Evolutionary conservation across 2,888 invertebrate genomes (phyloP), one percentile per base, ranked within the genome.

Genomic region (Drosophila prolongata): DNA sequence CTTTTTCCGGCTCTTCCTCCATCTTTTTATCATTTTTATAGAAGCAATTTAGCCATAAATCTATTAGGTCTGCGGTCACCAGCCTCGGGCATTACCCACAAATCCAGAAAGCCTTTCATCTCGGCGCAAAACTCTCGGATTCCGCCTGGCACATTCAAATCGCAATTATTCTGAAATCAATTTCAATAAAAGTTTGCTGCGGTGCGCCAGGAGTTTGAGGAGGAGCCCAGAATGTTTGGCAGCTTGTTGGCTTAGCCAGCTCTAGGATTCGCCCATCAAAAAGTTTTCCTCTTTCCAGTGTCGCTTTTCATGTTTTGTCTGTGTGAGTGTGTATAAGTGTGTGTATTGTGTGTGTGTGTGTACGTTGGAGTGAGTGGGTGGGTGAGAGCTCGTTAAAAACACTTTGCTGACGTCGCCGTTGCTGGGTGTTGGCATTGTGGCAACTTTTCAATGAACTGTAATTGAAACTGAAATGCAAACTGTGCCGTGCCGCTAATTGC

Each of bases 131-230:
- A 55, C 55, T 58, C 38, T 55, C 40, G 58, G 57, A 56, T 44
- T 37, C 14, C 30, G 68, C 50, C 9, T 40, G 46, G 62, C 67
- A 65, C 75, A 79, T 85, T 80, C 70, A 85, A 89, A 89, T 82
- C 75, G 80, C 89, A 83, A 89, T 86, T 89, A 89, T 88, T 80
- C 80, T 61, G 77, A 83, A 88, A 89, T 86, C 86, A 89, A 86
- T 89, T 89, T 80, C 87, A 88, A 86, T 80, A 87, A 86, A 88
- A 89, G 81, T 85, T 81, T 60, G 59, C 59, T 52, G 59, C 58
- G 55, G 68, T 62, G 10, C 27, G 62, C n/a, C 14, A 16, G 14
- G 61, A 49, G 35, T 35, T 49, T 35, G 44, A 10, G 16, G 40
- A 16, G 34, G 24, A 61, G 68, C 56, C 71, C 40, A 38, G 62